These are phyloP conservation scores for Amazona guildingii DNA, from an alignment of 2,113 vertebrate species.

Conservation along the genomic window DNA sequence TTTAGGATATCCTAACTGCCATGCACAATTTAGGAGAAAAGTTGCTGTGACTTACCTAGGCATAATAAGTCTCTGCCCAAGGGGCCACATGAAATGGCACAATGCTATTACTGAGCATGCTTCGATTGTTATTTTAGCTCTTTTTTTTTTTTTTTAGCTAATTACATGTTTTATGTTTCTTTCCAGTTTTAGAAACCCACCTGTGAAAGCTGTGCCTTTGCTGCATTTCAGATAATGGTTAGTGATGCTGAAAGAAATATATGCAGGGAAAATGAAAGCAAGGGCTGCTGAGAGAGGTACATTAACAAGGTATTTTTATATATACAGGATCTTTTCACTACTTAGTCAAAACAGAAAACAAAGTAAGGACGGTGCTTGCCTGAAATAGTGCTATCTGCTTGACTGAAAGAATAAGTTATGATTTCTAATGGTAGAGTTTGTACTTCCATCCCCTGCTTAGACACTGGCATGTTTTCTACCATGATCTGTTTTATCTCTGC, in stretches of 20 bases:
- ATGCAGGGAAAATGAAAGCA: neutral
- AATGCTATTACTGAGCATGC: neutral
- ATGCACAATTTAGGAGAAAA: neutral
- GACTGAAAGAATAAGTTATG: neutral
- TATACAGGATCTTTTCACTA: neutral
- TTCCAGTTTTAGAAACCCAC: neutral
- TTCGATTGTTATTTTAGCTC: neutral
- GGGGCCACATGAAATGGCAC: neutral
- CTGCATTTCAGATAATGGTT: neutral
- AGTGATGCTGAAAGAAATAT: neutral
- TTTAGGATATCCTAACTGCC: neutral
- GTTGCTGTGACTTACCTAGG: neutral
- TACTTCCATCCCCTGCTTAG: neutral
- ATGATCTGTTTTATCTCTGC: neutral
- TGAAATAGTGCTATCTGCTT: neutral
- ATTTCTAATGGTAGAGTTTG: neutral
- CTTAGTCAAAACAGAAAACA: neutral
- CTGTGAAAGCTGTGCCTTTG: neutral
- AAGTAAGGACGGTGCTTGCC: neutral
- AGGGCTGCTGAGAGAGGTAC: no score
- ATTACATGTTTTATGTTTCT: neutral
- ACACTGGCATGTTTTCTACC: neutral
- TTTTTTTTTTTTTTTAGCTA: neutral
- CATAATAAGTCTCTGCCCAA: neutral
- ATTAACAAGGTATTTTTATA: neutral